Percentiles rank a stretch among this genome's conserved stretches.
Conservation (phyloP, 2,888 invertebrate genomes). For the Apodemia zela region DNA sequence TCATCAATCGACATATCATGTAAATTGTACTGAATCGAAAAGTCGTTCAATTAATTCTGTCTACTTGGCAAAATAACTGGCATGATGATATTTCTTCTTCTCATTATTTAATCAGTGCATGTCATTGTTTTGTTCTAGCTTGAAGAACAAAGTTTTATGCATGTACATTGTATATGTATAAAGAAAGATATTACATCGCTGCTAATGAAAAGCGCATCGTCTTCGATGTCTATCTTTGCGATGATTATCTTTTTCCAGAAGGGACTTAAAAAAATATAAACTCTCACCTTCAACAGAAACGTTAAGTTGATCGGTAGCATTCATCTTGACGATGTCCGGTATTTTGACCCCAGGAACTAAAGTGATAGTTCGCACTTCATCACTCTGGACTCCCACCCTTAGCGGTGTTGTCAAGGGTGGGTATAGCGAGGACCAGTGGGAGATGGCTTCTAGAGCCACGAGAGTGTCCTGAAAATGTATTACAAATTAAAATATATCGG, state of each 20-base stretch:
- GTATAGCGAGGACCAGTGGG: constrained; percentile 59
- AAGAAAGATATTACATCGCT: no score
- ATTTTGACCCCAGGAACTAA: constrained; percentile 43
- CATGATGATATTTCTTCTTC: no score
- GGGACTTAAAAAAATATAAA: neutral
- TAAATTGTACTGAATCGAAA: no score
- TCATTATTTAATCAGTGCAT: no score
- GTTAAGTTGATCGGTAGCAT: constrained; percentile 38
- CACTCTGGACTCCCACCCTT: constrained; percentile 48
- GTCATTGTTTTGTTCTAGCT: neutral
- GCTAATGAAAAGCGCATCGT: no score
- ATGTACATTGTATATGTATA: no score
- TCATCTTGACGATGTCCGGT: constrained; percentile 48
- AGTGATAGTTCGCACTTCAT: constrained; percentile 31
- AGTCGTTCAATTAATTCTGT: no score
- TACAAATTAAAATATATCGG: no score
- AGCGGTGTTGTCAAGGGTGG: constrained; percentile 41
- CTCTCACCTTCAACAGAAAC: constrained; percentile 51
- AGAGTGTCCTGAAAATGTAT: constrained; percentile 72
- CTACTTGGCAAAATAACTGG: no score
- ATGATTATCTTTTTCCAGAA: neutral
- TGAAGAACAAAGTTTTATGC: no score
- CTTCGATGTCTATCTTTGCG: no score
- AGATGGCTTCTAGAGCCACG: constrained; percentile 78
- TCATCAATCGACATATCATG: no score